Evolutionary conservation across 1,140 invertebrate genomes (phyloP).

Genomic region (Drosophila carrolli): DNA sequence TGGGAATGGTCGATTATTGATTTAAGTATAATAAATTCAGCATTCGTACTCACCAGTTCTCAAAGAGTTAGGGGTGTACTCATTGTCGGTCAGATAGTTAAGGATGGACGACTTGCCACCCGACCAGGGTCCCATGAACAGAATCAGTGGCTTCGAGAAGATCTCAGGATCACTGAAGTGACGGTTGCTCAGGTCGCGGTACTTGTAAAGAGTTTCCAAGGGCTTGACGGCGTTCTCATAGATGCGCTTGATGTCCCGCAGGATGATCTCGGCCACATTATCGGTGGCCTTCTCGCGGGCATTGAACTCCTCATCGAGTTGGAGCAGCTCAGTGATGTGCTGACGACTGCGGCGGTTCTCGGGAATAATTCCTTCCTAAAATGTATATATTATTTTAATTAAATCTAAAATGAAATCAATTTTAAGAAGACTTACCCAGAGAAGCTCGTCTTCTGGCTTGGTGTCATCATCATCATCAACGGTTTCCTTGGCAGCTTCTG

Average conservation of each 20-base stretch:
- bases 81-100: constrained; percentile 95
- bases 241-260: constrained; percentile 94
- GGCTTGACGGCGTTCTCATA: constrained; percentile 96
- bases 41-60: constrained; percentile 89
- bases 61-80: constrained; percentile 92
- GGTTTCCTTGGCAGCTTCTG: constrained; percentile 31
- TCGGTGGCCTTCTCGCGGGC: constrained; percentile 89
- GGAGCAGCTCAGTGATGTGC: constrained; percentile 92
- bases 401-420: too few relatives aligned
- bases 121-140: constrained; percentile 98
- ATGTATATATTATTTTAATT: too few relatives aligned
- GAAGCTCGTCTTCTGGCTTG: constrained; percentile 87
- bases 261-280: constrained; percentile 90
- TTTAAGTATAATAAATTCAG: too few relatives aligned
- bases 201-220: constrained; percentile 95
- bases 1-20: too few relatives aligned
- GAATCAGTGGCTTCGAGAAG: constrained; percentile 95
- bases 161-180: constrained; percentile 97
- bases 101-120: constrained; percentile 97
- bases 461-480: constrained; percentile 75
- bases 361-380: constrained; percentile 89
- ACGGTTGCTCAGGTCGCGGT: constrained; percentile 95
- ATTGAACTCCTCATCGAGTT: constrained; percentile 91
- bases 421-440: constrained; percentile 84
- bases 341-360: constrained; percentile 91